Evolutionary conservation across 1,140 invertebrate species (phyloP), one percentile per base, ranked within the genome.

Genomic region (Semibalanus balanoides): DNA sequence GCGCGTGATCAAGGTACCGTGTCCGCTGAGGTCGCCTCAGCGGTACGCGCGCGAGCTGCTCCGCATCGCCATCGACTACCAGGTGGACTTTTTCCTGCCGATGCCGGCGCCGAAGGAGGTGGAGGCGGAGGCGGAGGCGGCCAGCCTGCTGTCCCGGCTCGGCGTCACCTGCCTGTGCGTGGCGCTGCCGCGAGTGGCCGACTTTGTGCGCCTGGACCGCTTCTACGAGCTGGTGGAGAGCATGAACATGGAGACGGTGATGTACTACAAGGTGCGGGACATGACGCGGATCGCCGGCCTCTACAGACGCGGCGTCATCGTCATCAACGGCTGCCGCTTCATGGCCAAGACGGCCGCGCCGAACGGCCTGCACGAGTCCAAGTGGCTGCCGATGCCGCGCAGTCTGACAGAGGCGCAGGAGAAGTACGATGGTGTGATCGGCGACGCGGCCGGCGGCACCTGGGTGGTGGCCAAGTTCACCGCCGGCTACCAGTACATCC

Each of bases 361-460:
- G 7, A 72, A 72, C 29, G 70, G 70, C 11, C 70, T 72, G n/a
- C 70, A 72, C 29, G 70, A 72, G 29, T 72, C 70, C 70, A 72
- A 72, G 28, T 72, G 70, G 70, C 70, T 72, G n/a, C 70, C 70
- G n/a, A 72, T 72, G 70, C 70, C 70, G n/a, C 70, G 70, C n/a
- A 72, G 29, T 29, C 29, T 72, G 11, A 5, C 9, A 17, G 70
- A 72, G 28, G 70, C 70, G n/a, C 70, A 72, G 70, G 3, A 27
- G 3, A 72, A 72, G 29, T 72, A 72, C 29, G 70, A 30, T n/a
- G n/a, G 28, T n/a, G 70, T 72, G n/a, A 72, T 72, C 19, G 28
- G 29, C n/a, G 70, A 11, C 9, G 70, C 11, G 7, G 3, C n/a
- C n/a, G n/a, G 70, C 9, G 28, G 70, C 29, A 11, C 70, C 3